Base-by-base conservation (phyloP, 2,113 vertebrate species). In the Dunckerocampus dactyliophorus region DNA sequence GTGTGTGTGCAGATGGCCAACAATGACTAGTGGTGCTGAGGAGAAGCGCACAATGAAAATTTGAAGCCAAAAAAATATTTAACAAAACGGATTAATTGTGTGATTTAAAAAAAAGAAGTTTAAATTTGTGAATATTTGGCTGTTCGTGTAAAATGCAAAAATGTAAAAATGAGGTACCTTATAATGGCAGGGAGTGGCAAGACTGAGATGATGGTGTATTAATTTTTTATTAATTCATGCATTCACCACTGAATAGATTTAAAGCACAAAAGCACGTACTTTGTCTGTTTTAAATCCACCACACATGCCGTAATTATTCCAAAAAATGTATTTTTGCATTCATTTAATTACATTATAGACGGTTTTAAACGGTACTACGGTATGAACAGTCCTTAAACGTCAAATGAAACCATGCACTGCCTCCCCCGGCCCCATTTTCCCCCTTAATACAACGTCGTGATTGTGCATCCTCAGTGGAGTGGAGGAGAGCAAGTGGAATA, bases 151-250 rank as follows among this genome's bases (percentile, higher is more conserved):
- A 43, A 14, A 43, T 43, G 4, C 5, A 17, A 16, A 15, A 6
- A 10, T 20, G 1, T 0, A 50, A 31, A 59, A 37, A 47, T 16
- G 0, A 0, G 21, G 39, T 46, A 72, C 15, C 34, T 71, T 67
- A 16, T 21, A 48, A 31, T 59, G 9, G 34, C 37, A 48, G 68
- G 78, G 77, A 76, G 71, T 74, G 83, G 71, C 75, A 58, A 7
- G 62, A n/a, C n/a, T n/a, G 4, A 75, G 76, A 76, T 82, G 82
- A 65, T 21, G 77, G 73, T 74, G 59, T 71, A 61, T 65, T 74
- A 47, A 8, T 11, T 56, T 13, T 24, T 65, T 53, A 64, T 77
- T 31, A 22, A 64, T 49, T 0, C 14, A 64, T 76, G 31, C n/a
- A 64, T 49, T 0, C 14, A 50, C 7, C 12, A 14, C 4, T 49